A percentile compares a stretch with the other conserved stretches of the same genome.
Evolutionary conservation across 1,140 invertebrate species (phyloP).

Genomic region (Leptinotarsa defecta): DNA sequence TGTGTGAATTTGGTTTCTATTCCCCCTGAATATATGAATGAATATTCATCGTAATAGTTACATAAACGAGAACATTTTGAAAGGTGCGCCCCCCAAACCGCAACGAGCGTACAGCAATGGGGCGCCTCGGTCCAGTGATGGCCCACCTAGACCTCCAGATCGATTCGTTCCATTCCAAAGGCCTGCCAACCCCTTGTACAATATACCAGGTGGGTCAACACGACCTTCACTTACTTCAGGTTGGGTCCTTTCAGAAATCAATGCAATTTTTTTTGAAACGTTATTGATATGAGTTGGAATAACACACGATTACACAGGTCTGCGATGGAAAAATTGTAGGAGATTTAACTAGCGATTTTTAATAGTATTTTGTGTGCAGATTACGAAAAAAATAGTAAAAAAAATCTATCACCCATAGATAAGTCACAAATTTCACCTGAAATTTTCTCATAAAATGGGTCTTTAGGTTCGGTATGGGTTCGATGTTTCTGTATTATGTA

Average conservation of each 20-base stretch:
- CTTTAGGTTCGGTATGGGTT: no score
- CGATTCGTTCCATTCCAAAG: constrained; percentile 64
- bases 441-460: no score
- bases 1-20: not conserved
- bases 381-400: no score
- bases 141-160: constrained; percentile 58
- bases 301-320: not conserved
- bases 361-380: not conserved
- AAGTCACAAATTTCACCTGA: no score
- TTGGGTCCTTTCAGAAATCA: not conserved
- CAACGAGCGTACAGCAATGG: constrained; percentile 64
- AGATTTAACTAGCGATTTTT: no score
- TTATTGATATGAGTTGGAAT: no score
- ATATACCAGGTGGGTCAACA: constrained; percentile 64
- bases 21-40: not conserved
- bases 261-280: not conserved
- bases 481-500: no score
- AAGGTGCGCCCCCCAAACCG: constrained; percentile 67
- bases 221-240: constrained; percentile 27
- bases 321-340: no score
- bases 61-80: constrained; percentile 2
- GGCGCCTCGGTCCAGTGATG: constrained; percentile 54
- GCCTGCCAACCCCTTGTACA: constrained; percentile 60
- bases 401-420: no score
- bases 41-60: not conserved